Evolutionary conservation across 2,888 invertebrate species (phyloP), one percentile per base, ranked within the genome.

Genomic region (Anarsia innoxiella): DNA sequence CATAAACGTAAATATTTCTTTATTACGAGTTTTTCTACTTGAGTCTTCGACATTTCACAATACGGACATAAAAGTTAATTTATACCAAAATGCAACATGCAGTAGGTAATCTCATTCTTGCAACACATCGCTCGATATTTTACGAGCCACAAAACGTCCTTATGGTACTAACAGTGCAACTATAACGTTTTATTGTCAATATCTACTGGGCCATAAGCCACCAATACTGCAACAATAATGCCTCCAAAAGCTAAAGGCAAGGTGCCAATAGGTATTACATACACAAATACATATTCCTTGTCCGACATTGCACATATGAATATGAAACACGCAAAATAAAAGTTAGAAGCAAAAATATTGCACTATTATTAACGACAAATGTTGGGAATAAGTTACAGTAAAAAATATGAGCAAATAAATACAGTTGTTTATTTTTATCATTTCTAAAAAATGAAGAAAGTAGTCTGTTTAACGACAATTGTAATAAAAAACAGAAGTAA

Each of bases 131-230:
- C 56, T 11, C 58, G 46, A 51, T 65, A 66, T 32, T 75, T 78
- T 74, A 78, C 63, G 68, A 66, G 58, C 58, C 57, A 53, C 63
- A 61, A 62, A 75, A 73, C 59, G 66, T 60, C 66, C 56, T 56
- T 60, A 64, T 61, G 59, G 64, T 59, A 61, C 60, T 53, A 60
- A 60, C 59, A 45, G 55, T 56, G 53, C 64, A 66, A 69, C 69
- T 72, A 73, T 75, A 72, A 66, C 69, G 55, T 74, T 80, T 79
- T 79, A 80, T 75, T 71, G 64, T 66, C 62, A 56, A 61, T 71
- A 74, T 75, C 66, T 53, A 59, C 56, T 62, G 59, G 64, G 60
- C 67, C 56, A 58, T 67, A 65, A 69, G 65, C 61, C 66, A 59
- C 58, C 65, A 66, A 73, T 59, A 63, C 51, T 48, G 54, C 48